Conservation (phyloP, 2,113 vertebrate genomes). For the Neopipo cinnamomea region DNA sequence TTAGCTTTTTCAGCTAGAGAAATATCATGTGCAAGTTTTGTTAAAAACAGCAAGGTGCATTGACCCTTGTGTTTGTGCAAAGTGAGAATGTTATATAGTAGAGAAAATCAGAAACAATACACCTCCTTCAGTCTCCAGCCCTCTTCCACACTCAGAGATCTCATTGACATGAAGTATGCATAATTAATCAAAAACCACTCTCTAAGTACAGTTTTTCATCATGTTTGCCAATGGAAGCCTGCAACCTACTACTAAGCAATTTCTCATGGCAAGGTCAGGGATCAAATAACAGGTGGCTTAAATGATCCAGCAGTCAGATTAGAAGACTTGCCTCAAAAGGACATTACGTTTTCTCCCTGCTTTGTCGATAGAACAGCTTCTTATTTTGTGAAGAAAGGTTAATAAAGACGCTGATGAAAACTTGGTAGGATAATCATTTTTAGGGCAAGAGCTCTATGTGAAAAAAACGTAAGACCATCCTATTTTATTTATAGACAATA, state of each 20-base stretch:
- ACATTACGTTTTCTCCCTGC: neutral
- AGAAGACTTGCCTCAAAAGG: neutral
- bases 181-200: slow-evolving; percentile 61
- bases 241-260: slow-evolving; percentile 46
- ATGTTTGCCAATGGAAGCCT: slow-evolving; percentile 48
- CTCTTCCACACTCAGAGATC: slow-evolving; percentile 39
- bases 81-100: neutral
- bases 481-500: neutral
- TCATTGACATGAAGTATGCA: slow-evolving; percentile 35
- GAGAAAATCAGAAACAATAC: slow-evolving; percentile 39
- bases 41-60: neutral
- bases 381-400: neutral
- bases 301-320: slow-evolving; percentile 48
- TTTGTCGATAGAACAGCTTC: neutral
- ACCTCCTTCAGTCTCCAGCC: neutral
- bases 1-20: neutral
- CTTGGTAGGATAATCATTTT: neutral
- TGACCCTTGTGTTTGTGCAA: neutral
- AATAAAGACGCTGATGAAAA: neutral
- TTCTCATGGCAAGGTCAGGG: slow-evolving; percentile 62
- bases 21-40: neutral
- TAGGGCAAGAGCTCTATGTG: neutral
- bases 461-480: neutral
- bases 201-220: slow-evolving; percentile 42
- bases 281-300: slow-evolving; percentile 50